Evolutionary conservation across 2,888 invertebrate genomes (phyloP), one percentile per base, ranked within the genome.

Genomic region (Drosophila acutilabella): DNA sequence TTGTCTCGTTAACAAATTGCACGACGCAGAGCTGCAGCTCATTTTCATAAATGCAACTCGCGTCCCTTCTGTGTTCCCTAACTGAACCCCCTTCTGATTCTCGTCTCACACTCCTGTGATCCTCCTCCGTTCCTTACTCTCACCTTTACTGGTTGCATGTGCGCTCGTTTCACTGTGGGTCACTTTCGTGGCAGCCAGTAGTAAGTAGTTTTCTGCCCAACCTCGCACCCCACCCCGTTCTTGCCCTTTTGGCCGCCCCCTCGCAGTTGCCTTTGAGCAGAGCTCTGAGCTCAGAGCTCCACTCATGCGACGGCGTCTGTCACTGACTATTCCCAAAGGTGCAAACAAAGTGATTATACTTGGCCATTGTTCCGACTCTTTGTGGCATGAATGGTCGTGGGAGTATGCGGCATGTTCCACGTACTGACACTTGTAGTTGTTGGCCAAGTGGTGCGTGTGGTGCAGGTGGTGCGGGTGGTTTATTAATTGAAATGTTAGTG

Each of bases 261-360:
- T 26, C 1, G 26, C 6, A 26, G 26, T 26, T 8, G n/a, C 30
- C 10, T 30, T 47, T n/a, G 38, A 44, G 38, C 26, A 33, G 70
- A 48, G 38, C 53, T 36, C 16, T 42, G 53, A 33, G 69, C 74
- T 65, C 59, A 47, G 64, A 60, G 71, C 74, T 77, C 74, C 78
- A 81, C 76, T 76, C 76, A 77, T 73, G 77, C 80, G 73, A 78
- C 75, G 71, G 84, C 75, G 84, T 84, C 83, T 84, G 83, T 84
- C 83, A 87, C 85, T 81, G 88, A 69, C 66, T 74, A 90, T 90
- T 90, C 90, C 90, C 90, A 84, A 80, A 88, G 89, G 90, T 90
- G 89, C 86, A 90, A 89, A 89, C 90, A 90, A 90, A 90, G 90
- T 90, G 90, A 90, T 90, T 90, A 90, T 88, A 89, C 90, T 84